phyloP scores from a whole-genome alignment of 2,113 vertebrate species.

The Arizona elegans region DNA sequence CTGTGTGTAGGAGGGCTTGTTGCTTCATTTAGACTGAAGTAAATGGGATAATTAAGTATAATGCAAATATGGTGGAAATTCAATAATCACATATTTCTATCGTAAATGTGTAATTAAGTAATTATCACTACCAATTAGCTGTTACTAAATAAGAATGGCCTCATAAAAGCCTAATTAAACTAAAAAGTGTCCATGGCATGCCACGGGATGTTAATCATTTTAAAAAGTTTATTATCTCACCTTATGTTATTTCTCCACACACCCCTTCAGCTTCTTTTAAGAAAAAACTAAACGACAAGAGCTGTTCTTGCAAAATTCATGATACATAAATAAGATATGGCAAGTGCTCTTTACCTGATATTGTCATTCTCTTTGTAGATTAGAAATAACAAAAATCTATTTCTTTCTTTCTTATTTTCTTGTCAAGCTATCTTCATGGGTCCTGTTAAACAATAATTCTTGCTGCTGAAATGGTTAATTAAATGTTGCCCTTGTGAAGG shows the following conservation, averaged over 20 bases:
- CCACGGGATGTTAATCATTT: slow-evolving; percentile 20
- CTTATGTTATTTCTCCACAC: slow-evolving; percentile 6
- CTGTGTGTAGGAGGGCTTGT: slow-evolving; percentile 10
- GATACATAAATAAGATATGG: background rate
- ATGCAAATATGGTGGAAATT: slow-evolving; percentile 68
- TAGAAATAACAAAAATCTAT: background rate
- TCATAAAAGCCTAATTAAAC: slow-evolving; percentile 56
- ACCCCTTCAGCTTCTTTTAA: background rate
- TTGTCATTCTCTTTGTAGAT: background rate
- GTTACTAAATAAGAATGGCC: slow-evolving; percentile 51
- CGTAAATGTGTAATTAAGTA: slow-evolving; percentile 65
- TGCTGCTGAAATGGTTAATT: background rate
- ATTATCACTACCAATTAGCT: slow-evolving; percentile 67
- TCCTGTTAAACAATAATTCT: background rate
- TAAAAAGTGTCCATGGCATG: slow-evolving; percentile 45
- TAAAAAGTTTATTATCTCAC: slow-evolving; percentile 36
- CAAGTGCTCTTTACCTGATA: background rate
- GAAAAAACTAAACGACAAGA: slow-evolving; percentile 20
- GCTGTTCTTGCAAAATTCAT: slow-evolving; percentile 36
- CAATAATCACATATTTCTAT: slow-evolving; percentile 67
- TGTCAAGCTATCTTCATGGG: background rate
- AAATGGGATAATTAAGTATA: slow-evolving; percentile 70
- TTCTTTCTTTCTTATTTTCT: background rate
- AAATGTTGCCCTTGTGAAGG: background rate
- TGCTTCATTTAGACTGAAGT: slow-evolving; percentile 63